A percentile compares a stretch with the other conserved stretches of the same genome.
Conservation (phyloP, 2,797 vertebrate species). For the Cuculus canorus region DNA sequence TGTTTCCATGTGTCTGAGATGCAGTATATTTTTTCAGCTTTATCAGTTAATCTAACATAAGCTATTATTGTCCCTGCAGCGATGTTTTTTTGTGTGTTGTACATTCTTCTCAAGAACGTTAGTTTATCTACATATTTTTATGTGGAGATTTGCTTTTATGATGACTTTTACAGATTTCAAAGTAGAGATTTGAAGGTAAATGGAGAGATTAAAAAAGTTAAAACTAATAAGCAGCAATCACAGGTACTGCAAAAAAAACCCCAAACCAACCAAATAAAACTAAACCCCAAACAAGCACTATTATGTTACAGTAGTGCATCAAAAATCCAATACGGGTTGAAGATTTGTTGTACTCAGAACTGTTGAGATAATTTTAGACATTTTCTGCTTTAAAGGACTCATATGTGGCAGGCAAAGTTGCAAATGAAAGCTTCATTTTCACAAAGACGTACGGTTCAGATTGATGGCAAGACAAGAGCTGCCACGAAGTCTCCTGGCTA, state of each 20-base stretch:
- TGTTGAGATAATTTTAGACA: neutral
- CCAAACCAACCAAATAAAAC: neutral
- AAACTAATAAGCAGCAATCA: neutral
- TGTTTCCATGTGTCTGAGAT: neutral
- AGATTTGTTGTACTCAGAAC: neutral
- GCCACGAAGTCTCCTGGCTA: neutral
- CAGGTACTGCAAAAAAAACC: neutral
- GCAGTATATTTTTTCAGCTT: accelerated
- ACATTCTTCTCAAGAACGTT: neutral
- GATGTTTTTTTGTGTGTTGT: neutral
- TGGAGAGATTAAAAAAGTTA: neutral
- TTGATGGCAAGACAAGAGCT: neutral
- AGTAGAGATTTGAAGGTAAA: neutral
- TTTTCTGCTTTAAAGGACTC: neutral
- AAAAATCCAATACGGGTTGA: neutral
- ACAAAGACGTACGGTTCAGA: neutral
- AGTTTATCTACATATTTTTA: neutral
- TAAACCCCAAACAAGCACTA: neutral
- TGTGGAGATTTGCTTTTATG: neutral
- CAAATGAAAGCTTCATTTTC: neutral
- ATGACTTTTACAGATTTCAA: neutral
- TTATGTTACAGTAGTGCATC: neutral
- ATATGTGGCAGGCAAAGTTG: neutral
- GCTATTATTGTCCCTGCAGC: neutral
- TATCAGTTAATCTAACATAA: neutral